A percentile compares a stretch with the other conserved stretches of the same genome.
Evolutionary conservation across 2,797 vertebrate genomes (phyloP).

Genomic region (Harpagifer antarcticus): DNA sequence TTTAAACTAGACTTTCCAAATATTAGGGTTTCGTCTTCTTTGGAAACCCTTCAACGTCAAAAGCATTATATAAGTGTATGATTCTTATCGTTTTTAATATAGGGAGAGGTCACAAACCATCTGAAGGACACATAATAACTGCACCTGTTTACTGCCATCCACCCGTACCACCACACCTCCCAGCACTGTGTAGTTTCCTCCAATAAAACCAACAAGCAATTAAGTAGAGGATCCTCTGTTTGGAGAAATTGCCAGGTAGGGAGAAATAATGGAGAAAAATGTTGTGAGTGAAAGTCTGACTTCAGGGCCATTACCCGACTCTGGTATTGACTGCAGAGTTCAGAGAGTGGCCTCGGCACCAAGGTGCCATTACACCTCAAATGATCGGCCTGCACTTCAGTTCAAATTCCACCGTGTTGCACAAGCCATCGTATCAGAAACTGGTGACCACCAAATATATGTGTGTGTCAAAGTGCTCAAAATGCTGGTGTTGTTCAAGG

Average conservation of each 20-base stretch:
- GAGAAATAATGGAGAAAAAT: slow-evolving; percentile 37
- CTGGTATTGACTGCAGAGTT: slow-evolving; percentile 75
- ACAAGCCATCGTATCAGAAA: slow-evolving; percentile 75
- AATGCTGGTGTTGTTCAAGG: slow-evolving; percentile 35
- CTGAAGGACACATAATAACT: slow-evolving; percentile 20
- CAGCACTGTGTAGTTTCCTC: slow-evolving; percentile 37
- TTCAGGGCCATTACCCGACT: slow-evolving; percentile 73
- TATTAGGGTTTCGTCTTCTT: no score
- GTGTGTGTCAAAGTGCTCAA: slow-evolving; percentile 21
- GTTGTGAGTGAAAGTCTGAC: slow-evolving; percentile 62
- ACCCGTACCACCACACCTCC: not conserved
- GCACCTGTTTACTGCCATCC: slow-evolving; percentile 30
- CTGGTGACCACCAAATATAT: slow-evolving; percentile 62
- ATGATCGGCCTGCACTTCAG: slow-evolving; percentile 85
- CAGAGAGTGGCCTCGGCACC: slow-evolving; percentile 71
- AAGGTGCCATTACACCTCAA: slow-evolving; percentile 83
- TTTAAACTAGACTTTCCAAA: not conserved
- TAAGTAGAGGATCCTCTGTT: slow-evolving; percentile 48
- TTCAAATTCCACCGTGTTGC: slow-evolving; percentile 79
- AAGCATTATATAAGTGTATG: not conserved
- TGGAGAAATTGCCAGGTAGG: slow-evolving; percentile 53
- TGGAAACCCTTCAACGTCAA: not conserved
- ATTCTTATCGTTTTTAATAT: not conserved
- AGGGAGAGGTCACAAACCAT: slow-evolving; percentile 23
- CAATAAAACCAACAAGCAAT: slow-evolving; percentile 64